Conservation (phyloP, 1,140 invertebrate genomes). For the Gonatopus flavifemur region DNA sequence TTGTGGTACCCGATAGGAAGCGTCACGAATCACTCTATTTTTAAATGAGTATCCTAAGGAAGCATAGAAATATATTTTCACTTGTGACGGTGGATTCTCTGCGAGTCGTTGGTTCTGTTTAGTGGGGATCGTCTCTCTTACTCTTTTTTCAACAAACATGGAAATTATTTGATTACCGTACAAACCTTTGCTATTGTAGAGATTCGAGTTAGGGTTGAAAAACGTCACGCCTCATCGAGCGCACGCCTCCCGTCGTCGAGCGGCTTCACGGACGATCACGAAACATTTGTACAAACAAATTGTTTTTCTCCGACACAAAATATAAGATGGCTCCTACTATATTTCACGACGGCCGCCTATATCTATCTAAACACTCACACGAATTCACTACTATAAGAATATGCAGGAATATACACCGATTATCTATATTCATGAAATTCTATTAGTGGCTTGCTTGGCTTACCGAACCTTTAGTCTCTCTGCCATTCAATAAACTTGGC, state of each 20-base stretch:
- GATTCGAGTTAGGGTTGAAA: constrained; percentile 52
- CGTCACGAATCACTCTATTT: constrained; percentile 26
- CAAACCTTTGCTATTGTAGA: constrained; percentile 59
- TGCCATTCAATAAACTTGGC: too few relatives aligned
- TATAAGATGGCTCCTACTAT: constrained; percentile 60
- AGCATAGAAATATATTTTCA: constrained; percentile 22
- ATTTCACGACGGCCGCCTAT: constrained; percentile 45
- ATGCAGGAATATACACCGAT: too few relatives aligned
- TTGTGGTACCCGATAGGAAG: constrained; percentile 6
- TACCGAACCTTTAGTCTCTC: too few relatives aligned
- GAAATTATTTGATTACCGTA: too few relatives aligned
- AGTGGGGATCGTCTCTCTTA: constrained; percentile 19
- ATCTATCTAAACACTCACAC: constrained; percentile 28
- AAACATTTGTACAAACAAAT: constrained; percentile 55
- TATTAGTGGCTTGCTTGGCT: too few relatives aligned
- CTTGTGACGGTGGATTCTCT: constrained; percentile 22
- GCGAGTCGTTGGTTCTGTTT: constrained; percentile 13
- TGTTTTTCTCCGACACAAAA: constrained; percentile 60
- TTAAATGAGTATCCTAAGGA: constrained; percentile 22
- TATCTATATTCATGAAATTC: too few relatives aligned
- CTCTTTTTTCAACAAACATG: too few relatives aligned
- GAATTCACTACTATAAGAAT: too few relatives aligned
- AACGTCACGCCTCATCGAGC: constrained; percentile 50
- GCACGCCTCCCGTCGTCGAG: constrained; percentile 42
- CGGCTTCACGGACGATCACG: constrained; percentile 50